Percentiles rank a stretch among this genome's conserved stretches.
Evolutionary conservation across 1,140 invertebrate genomes (phyloP).

Genomic region (Dendroctonus ponderosae): DNA sequence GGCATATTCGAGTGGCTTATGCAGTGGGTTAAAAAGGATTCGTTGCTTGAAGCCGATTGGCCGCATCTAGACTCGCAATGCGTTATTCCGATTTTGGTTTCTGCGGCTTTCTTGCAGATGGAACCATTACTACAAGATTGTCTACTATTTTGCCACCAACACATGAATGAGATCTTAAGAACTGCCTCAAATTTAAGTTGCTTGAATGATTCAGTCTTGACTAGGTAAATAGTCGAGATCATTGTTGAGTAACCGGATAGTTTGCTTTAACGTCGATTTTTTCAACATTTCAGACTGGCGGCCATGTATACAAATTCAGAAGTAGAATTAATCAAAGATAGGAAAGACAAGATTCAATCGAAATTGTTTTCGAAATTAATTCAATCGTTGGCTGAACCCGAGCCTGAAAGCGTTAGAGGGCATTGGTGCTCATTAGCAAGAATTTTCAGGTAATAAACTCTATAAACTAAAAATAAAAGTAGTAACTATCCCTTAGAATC

Average conservation of each 20-base stretch:
- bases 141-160: slow-evolving; percentile 73
- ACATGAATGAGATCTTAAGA: slow-evolving; percentile 77
- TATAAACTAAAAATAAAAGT: slow-evolving; percentile 9
- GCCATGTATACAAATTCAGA: slow-evolving; percentile 79
- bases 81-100: slow-evolving; percentile 88
- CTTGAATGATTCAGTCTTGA: slow-evolving; percentile 75
- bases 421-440: slow-evolving; percentile 76
- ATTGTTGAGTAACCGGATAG: not conserved
- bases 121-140: slow-evolving; percentile 80
- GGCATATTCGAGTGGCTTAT: slow-evolving; percentile 95
- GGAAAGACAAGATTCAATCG: slow-evolving; percentile 81
- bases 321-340: slow-evolving; percentile 73
- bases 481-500: slow-evolving; percentile 41
- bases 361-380: slow-evolving; percentile 81
- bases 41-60: slow-evolving; percentile 63
- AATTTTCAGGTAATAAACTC: slow-evolving; percentile 54
- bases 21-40: slow-evolving; percentile 83
- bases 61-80: slow-evolving; percentile 78
- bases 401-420: slow-evolving; percentile 68
- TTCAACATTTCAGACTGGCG: slow-evolving; percentile 58
- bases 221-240: slow-evolving; percentile 57
- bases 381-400: slow-evolving; percentile 66
- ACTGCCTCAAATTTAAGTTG: slow-evolving; percentile 77
- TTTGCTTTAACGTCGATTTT: slow-evolving; percentile 8
- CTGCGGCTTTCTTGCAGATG: slow-evolving; percentile 93